A percentile compares a stretch with the other conserved stretches of the same genome.
phyloP scores from a whole-genome alignment of 2,888 invertebrate species.

The Erynnis tages region DNA sequence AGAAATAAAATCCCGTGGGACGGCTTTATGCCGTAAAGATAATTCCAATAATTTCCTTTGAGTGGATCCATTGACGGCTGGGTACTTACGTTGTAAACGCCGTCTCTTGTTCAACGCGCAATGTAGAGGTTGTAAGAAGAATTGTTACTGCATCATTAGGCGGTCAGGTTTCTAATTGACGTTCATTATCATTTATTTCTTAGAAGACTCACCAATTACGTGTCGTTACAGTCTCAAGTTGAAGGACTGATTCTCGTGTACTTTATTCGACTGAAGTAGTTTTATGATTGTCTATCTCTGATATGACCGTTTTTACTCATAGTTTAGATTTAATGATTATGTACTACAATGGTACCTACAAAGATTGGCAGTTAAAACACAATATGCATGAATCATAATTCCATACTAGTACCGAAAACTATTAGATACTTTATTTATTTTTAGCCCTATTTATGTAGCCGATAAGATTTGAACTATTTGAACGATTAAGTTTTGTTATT shows the following conservation, averaged over 20 bases:
- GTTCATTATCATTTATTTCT: conserved; percentile 40
- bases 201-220: conserved; percentile 38
- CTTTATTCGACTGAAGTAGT: conserved; percentile 16
- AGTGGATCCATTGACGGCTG: conserved; percentile 13
- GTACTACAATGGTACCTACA: no score
- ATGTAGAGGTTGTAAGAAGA: conserved; percentile 22
- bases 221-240: conserved; percentile 23
- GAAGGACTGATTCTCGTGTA: conserved; percentile 27
- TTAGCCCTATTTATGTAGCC: no score
- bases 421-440: no score
- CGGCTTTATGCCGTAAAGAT: conserved; percentile 15
- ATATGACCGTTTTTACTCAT: background rate
- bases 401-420: no score
- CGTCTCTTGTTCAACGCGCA: conserved; percentile 10
- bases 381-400: no score
- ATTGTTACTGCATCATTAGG: conserved; percentile 14
- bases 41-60: conserved; percentile 19
- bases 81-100: background rate
- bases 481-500: no score
- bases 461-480: no score
- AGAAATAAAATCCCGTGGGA: conserved; percentile 33
- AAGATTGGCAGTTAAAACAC: no score
- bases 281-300: conserved; percentile 17
- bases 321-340: background rate
- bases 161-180: conserved; percentile 36